Evolutionary conservation across 2,888 invertebrate species (phyloP), one percentile per base, ranked within the genome.

Genomic region (Kryphioiulus occultus): DNA sequence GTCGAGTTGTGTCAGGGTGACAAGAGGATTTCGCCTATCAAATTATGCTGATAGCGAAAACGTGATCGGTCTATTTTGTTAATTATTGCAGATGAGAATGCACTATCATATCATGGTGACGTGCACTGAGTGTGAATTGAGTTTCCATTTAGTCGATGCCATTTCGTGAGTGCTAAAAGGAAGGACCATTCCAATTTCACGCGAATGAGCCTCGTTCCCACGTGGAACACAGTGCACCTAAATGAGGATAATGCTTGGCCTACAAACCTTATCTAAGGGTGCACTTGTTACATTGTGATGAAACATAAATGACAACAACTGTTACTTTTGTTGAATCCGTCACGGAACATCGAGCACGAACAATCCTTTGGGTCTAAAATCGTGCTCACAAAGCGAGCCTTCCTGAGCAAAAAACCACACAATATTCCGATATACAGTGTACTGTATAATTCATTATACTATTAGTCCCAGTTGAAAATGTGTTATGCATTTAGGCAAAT

Each of bases 301-400:
- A 5, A 68, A n/a, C n/a, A n/a, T 26, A 68, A 53, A 15, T 68
- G 26, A 26, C 26, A 68, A 12, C 68, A 26, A 68, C 26, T 68
- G 68, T 68, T 68, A 68, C 68, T 68, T 68, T 68, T 68, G 68
- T 68, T 68, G 68, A 26, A 68, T 68, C 22, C 7, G 68, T 68
- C n/a, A 68, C 68, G n/a, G 68, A 26, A 26, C 68, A 68, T 68
- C 68, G 68, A 26, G 22, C 26, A 2, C 26, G 68, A 68, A 68
- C 68, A 68, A 68, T 68, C 26, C 7, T 26, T 68, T 9, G 2
- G 68, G 68, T 68, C 10, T 68, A 68, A 10, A 26, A 53, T 26
- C 10, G 68, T 68, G 68, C 0, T 22, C 68, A 68, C 68, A 68
- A 68, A 26, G 68, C 26, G 44, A 44, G 44, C 15, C 9, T 15